phyloP scores from a whole-genome alignment of 2,888 invertebrate species.

The Chloroclystis v-ata region DNA sequence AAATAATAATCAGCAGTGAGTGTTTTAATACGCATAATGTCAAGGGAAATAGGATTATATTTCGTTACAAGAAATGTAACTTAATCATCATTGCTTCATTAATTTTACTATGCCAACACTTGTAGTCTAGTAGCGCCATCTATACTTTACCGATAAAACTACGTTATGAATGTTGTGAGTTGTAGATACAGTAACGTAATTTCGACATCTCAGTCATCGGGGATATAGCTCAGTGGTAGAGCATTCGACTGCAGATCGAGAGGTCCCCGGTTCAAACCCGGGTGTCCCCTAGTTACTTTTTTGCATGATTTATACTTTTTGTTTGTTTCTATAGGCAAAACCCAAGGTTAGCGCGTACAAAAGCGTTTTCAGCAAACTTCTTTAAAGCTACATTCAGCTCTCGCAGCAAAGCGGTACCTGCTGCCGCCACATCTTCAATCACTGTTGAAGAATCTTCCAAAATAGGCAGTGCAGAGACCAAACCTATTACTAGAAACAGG shows the following conservation, averaged over 20 bases:
- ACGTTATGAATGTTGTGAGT: slow-evolving; percentile 24
- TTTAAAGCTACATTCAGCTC: slow-evolving; percentile 72
- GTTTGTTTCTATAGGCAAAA: slow-evolving; percentile 41
- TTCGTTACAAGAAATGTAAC: too few species aligned
- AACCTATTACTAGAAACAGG: slow-evolving; percentile 69
- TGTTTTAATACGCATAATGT: too few species aligned
- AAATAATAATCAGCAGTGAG: slow-evolving; percentile 62
- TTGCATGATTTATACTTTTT: slow-evolving; percentile 22
- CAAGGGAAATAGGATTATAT: too few species aligned
- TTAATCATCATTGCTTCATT: too few species aligned
- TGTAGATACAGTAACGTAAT: slow-evolving; percentile 31
- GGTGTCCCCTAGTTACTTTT: slow-evolving; percentile 60
- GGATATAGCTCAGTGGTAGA: slow-evolving; percentile 78
- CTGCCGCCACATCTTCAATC: slow-evolving; percentile 42
- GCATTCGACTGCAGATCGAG: slow-evolving; percentile 78
- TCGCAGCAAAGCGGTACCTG: slow-evolving; percentile 64
- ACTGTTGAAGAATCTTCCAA: slow-evolving; percentile 60
- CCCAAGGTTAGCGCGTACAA: slow-evolving; percentile 33
- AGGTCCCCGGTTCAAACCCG: slow-evolving; percentile 78
- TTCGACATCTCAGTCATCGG: slow-evolving; percentile 24
- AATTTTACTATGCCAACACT: too few species aligned
- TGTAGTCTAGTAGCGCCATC: slow-evolving; percentile 55
- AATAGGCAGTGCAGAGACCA: slow-evolving; percentile 75
- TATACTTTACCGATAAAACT: slow-evolving; percentile 24
- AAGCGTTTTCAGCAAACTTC: slow-evolving; percentile 63